These are phyloP conservation scores for Sebastes schlegelii DNA, from an alignment of 2,113 vertebrate genomes.

Conservation along the genomic window DNA sequence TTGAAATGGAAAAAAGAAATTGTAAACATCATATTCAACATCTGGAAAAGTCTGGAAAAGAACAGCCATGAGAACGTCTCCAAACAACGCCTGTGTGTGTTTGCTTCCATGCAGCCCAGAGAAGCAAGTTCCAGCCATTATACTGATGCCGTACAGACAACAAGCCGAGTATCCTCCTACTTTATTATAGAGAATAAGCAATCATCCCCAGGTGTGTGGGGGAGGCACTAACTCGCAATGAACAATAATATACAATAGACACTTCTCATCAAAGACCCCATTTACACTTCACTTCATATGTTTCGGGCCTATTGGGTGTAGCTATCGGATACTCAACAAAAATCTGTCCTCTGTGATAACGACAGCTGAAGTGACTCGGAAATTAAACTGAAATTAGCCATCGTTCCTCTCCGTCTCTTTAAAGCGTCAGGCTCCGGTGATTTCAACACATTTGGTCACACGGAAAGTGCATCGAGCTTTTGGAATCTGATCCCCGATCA, in stretches of 20 bases:
- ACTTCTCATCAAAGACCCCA: constrained; percentile 6
- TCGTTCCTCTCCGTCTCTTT: background rate
- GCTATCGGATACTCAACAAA: background rate
- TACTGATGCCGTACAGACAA: background rate
- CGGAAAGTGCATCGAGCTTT: background rate
- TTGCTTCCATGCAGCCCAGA: background rate
- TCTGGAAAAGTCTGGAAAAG: background rate
- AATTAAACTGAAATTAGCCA: constrained; percentile 25
- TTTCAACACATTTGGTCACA: constrained; percentile 7
- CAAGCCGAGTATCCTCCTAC: background rate
- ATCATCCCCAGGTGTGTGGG: background rate
- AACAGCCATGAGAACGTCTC: too few species aligned
- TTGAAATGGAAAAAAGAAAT: background rate
- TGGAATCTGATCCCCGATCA: too few species aligned
- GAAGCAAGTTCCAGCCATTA: background rate
- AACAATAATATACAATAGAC: background rate
- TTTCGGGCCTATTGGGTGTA: background rate
- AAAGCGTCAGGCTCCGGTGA: background rate
- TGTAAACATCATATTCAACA: background rate
- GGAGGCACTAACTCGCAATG: background rate
- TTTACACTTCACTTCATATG: background rate
- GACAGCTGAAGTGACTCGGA: constrained; percentile 10
- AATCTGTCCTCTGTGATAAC: constrained; percentile 1
- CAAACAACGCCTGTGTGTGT: background rate
- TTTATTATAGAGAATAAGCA: constrained; percentile 18